Conservation (phyloP, 2,113 vertebrate species). For the Semnornis frantzii region DNA sequence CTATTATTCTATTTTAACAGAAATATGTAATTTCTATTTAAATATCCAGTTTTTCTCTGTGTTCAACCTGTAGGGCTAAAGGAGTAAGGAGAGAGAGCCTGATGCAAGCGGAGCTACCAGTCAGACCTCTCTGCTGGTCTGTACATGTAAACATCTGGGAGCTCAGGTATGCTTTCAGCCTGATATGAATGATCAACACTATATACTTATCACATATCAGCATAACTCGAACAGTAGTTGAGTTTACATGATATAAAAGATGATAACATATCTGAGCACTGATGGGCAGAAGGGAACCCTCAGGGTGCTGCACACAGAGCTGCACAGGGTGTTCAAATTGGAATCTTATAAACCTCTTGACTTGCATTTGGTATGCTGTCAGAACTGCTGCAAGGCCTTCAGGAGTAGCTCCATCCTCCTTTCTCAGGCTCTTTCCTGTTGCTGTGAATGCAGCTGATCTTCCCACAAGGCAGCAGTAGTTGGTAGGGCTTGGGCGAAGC, state of each 20-base stretch:
- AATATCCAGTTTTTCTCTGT: background rate
- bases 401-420: background rate
- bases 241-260: constrained; percentile 22
- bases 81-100: background rate
- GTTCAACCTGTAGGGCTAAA: background rate
- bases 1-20: background rate
- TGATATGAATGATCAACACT: background rate
- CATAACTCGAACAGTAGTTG: background rate
- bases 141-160: background rate
- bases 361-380: background rate
- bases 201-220: background rate
- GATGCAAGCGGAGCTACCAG: background rate
- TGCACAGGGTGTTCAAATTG: background rate
- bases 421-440: background rate
- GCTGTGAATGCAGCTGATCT: background rate
- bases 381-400: background rate
- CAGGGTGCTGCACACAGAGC: background rate
- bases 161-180: background rate
- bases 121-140: background rate
- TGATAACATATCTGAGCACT: background rate
- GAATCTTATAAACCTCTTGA: background rate
- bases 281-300: background rate
- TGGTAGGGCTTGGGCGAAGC: background rate
- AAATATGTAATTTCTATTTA: background rate
- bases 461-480: background rate